These are phyloP conservation scores for Nothocercus julius DNA, from an alignment of 2,113 vertebrate species.

Conservation along the genomic window DNA sequence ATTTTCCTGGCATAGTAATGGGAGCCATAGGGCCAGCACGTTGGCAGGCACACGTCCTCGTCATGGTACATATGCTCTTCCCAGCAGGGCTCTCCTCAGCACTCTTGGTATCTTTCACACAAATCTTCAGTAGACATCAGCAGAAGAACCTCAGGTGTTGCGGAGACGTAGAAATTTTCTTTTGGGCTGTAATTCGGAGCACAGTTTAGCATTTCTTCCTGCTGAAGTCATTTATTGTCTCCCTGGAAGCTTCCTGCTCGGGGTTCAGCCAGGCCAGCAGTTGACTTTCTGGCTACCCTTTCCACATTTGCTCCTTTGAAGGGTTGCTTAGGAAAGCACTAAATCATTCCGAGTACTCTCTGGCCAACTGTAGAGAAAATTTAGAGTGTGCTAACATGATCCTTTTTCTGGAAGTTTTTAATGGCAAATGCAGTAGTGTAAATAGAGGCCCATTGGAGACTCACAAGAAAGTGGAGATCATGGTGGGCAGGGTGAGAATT, in stretches of 20 bases:
- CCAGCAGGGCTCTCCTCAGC: background rate
- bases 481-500: background rate
- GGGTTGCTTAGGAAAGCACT: background rate
- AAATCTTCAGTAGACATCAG: background rate
- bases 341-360: background rate
- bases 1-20: background rate
- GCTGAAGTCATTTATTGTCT: background rate
- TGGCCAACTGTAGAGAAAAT: background rate
- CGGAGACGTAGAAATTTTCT: background rate
- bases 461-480: background rate
- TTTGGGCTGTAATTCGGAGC: background rate
- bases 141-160: background rate
- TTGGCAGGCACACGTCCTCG: accelerated
- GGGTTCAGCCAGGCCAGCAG: background rate
- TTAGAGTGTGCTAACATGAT: background rate
- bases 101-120: background rate
- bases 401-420: background rate
- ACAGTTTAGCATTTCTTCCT: background rate
- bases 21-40: background rate
- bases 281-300: background rate
- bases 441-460: background rate
- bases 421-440: background rate
- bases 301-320: background rate
- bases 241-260: background rate
- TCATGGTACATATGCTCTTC: accelerated